A percentile compares a stretch with the other conserved stretches of the same genome.
These are phyloP conservation scores for Dipodomys merriami DNA, from an alignment of 2,113 vertebrate species.

Conservation along the genomic window DNA sequence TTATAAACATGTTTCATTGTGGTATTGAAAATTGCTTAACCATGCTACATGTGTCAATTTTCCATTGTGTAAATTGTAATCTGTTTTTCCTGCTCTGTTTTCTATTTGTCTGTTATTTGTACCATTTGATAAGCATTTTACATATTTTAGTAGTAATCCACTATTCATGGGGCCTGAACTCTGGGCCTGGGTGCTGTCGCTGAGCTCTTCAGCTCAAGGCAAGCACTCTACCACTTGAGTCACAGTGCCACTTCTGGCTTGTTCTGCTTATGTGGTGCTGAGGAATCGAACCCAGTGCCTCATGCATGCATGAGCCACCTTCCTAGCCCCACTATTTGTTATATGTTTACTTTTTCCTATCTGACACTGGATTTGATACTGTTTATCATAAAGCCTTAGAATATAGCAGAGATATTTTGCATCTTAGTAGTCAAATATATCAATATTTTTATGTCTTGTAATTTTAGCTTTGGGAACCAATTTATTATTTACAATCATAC, in stretches of 20 bases:
- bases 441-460: background rate
- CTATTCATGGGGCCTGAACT: background rate
- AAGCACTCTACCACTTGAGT: no score
- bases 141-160: background rate
- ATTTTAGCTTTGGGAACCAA: background rate
- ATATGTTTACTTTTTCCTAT: background rate
- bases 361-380: background rate
- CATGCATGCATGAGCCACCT: no score
- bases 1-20: background rate
- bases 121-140: background rate
- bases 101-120: background rate
- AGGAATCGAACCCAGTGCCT: no score
- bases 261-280: no score
- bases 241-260: no score
- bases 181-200: no score
- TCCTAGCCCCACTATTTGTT: background rate
- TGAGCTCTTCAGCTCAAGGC: no score
- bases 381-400: background rate
- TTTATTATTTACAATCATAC: background rate
- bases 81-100: background rate
- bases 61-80: background rate
- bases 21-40: background rate
- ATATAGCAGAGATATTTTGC: background rate
- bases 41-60: background rate
- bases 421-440: background rate